Evolutionary conservation across 2,113 vertebrate species (phyloP).

Genomic region (Pycnonotus jocosus): DNA sequence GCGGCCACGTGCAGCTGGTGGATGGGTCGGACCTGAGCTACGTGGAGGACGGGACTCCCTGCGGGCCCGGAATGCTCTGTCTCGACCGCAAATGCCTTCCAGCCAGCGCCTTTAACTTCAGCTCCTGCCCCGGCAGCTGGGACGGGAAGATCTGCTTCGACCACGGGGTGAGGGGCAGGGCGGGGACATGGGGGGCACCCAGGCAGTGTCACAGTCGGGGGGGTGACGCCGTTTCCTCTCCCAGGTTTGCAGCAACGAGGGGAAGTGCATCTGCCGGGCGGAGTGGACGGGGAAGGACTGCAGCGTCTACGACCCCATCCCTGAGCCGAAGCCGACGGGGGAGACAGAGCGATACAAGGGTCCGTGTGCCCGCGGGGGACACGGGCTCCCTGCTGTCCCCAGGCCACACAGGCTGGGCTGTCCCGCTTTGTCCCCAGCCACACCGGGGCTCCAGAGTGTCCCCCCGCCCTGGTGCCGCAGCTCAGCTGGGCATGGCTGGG

Average conservation of each 20-base stretch:
- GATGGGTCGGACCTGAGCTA: constrained; percentile 92
- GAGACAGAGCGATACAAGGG: constrained; percentile 87
- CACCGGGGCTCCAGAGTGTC: not conserved
- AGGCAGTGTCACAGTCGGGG: accelerated
- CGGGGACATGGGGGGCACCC: accelerated
- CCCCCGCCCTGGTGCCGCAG: accelerated
- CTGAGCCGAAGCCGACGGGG: constrained; percentile 76
- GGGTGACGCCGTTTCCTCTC: not conserved
- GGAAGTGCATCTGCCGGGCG: constrained; percentile 91
- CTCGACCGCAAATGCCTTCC: constrained; percentile 90
- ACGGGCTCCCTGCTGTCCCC: not conserved
- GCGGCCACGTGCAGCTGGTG: constrained; percentile 88
- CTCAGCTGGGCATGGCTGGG: not conserved
- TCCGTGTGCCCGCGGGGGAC: constrained; percentile 31
- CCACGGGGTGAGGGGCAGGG: constrained; percentile 79
- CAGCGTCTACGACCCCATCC: constrained; percentile 89
- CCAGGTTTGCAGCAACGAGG: constrained; percentile 93
- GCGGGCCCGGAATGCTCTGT: constrained; percentile 94
- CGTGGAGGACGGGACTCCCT: constrained; percentile 90
- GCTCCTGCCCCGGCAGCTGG: constrained; percentile 82
- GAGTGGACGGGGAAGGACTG: constrained; percentile 97
- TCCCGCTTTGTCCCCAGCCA: not conserved
- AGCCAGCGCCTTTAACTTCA: constrained; percentile 89
- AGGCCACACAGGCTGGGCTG: not conserved
- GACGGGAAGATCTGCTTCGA: constrained; percentile 83